Evolutionary conservation across 2,113 vertebrate genomes (phyloP).

Genomic region (Dissostichus mawsoni): DNA sequence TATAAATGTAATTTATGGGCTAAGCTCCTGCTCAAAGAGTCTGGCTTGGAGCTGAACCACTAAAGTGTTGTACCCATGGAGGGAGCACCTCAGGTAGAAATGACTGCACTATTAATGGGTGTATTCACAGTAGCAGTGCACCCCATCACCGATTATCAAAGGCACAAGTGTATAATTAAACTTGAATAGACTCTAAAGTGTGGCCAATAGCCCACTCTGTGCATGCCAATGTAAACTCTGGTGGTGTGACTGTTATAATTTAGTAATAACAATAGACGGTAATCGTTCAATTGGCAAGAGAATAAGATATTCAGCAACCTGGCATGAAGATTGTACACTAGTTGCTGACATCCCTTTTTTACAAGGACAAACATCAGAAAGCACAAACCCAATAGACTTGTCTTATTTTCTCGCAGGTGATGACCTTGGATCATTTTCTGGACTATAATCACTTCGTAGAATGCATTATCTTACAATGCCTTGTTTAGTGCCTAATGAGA

Average conservation of each 20-base stretch:
- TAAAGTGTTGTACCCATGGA: conserved; percentile 24
- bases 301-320: neutral
- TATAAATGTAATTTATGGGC: conserved; percentile 49
- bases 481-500: conserved; percentile 57
- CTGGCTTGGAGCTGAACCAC: conserved; percentile 16
- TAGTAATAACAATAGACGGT: conserved; percentile 11
- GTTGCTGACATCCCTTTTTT: neutral
- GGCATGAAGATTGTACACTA: neutral
- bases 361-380: neutral
- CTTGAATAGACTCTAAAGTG: conserved; percentile 37
- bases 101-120: conserved; percentile 56
- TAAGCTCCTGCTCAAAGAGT: conserved; percentile 16
- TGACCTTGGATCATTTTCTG: conserved; percentile 20
- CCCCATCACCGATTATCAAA: conserved; percentile 47
- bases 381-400: neutral
- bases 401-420: conserved; percentile 15
- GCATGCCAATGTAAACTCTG: conserved; percentile 25
- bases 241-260: conserved; percentile 26
- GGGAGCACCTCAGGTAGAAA: conserved; percentile 57
- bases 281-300: conserved; percentile 11
- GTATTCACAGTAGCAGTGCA: conserved; percentile 60
- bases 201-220: conserved; percentile 29
- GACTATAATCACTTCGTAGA: conserved; percentile 21
- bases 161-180: conserved; percentile 60
- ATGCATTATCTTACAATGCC: neutral